Evolutionary conservation across 2,113 vertebrate species (phyloP).

Genomic region (Elaphurus davidianus): DNA sequence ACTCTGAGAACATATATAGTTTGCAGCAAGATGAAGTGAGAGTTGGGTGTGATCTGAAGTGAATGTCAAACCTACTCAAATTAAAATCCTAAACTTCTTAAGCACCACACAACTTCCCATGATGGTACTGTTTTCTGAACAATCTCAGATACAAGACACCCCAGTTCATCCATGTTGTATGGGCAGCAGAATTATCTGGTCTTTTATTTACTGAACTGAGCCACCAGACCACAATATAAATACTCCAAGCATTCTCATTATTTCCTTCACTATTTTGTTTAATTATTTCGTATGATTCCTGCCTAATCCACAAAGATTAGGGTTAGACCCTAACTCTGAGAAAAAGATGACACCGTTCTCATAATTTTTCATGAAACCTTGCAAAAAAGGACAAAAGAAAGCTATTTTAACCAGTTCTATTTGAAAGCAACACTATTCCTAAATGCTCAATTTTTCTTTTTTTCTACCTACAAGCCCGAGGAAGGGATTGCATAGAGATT

Average conservation of each 20-base stretch:
- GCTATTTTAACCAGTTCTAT: neutral
- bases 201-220: neutral
- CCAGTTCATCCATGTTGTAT: neutral
- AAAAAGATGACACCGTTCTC: neutral
- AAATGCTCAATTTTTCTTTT: neutral
- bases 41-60: neutral
- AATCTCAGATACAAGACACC: neutral
- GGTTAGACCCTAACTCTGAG: neutral
- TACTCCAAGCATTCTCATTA: neutral
- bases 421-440: neutral
- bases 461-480: neutral
- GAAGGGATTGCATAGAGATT: neutral
- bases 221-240: neutral
- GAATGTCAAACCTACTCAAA: neutral
- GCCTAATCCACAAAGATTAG: neutral
- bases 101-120: neutral
- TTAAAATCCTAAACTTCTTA: neutral
- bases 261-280: neutral
- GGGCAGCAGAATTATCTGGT: neutral
- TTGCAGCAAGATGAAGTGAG: neutral
- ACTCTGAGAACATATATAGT: neutral
- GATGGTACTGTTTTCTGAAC: neutral
- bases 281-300: neutral
- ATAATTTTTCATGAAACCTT: neutral
- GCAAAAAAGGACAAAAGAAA: neutral